These are phyloP conservation scores for Drosophila kanekoi DNA, from an alignment of 2,888 invertebrate species.

Conservation along the genomic window DNA sequence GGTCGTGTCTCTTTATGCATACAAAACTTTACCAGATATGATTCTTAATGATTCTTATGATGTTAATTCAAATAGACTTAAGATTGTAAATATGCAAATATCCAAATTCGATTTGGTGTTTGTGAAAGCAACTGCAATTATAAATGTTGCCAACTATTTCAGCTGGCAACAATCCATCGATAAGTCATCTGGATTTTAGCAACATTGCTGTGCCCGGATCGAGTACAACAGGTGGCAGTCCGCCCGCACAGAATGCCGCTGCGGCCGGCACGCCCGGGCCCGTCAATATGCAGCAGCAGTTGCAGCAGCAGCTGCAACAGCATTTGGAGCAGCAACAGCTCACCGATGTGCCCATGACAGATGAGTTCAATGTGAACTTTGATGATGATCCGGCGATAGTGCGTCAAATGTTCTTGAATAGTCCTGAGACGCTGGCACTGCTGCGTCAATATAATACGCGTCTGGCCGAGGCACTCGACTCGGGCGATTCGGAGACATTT, in stretches of 20 bases:
- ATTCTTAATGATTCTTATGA: no score
- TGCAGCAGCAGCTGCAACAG: constrained; percentile 43
- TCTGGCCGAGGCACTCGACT: constrained; percentile 95
- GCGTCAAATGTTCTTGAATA: constrained; percentile 93
- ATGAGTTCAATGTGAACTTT: constrained; percentile 85
- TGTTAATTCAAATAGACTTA: no score
- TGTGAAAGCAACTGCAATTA: no score
- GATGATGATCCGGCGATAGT: constrained; percentile 94
- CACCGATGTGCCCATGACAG: constrained; percentile 66
- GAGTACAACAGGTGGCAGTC: constrained; percentile 43
- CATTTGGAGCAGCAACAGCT: constrained; percentile 32
- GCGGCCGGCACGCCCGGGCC: not conserved
- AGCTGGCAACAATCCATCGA: constrained; percentile 50
- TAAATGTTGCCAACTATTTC: no score
- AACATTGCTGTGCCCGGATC: constrained; percentile 91
- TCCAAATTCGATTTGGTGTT: no score
- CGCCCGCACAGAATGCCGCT: constrained; percentile 35
- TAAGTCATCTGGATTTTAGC: constrained; percentile 91
- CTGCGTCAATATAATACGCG: constrained; percentile 97
- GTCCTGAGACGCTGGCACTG: constrained; percentile 95
- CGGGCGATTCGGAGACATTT: constrained; percentile 93
- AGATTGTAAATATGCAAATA: no score
- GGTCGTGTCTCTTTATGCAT: no score
- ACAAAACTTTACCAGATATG: no score
- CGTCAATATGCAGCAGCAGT: constrained; percentile 16